Evolutionary conservation across 2,888 invertebrate genomes (phyloP).

Genomic region (Caenorhabditis sp.): DNA sequence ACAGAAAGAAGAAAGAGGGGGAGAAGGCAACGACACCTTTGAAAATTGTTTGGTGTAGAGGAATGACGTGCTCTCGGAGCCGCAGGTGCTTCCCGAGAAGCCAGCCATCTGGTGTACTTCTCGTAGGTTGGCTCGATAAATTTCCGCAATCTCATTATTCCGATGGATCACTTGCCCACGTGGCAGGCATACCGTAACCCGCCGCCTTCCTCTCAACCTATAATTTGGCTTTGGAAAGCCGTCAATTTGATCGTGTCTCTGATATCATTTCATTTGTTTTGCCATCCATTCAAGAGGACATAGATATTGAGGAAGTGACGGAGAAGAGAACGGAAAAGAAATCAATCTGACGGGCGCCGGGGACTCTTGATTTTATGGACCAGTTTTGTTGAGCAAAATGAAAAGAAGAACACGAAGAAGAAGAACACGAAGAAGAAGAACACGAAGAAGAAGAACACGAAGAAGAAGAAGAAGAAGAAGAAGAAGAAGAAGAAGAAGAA

Average conservation of each 20-base stretch:
- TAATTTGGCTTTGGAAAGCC: no score
- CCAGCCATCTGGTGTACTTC: constrained; percentile 32
- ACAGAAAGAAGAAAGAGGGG: background rate
- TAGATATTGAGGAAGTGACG: no score
- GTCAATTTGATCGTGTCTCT: no score
- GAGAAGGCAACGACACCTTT: background rate
- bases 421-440: no score
- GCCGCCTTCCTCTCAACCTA: no score
- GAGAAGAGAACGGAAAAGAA: no score
- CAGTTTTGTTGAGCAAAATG: constrained; percentile 18
- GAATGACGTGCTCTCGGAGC: background rate
- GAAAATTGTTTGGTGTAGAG: background rate
- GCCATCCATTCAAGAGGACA: no score
- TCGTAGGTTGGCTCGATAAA: background rate
- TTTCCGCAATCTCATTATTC: constrained; percentile 12
- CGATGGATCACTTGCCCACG: no score
- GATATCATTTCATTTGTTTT: no score
- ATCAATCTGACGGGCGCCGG: background rate
- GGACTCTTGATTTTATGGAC: constrained; percentile 16
- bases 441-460: no score
- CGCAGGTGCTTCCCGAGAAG: constrained; percentile 8
- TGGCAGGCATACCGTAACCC: no score
- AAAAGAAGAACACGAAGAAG: background rate
- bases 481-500: no score
- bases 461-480: constrained; percentile 5